Evolutionary conservation across 2,797 vertebrate genomes (phyloP).

Genomic region (Cossypha niveicapilla): DNA sequence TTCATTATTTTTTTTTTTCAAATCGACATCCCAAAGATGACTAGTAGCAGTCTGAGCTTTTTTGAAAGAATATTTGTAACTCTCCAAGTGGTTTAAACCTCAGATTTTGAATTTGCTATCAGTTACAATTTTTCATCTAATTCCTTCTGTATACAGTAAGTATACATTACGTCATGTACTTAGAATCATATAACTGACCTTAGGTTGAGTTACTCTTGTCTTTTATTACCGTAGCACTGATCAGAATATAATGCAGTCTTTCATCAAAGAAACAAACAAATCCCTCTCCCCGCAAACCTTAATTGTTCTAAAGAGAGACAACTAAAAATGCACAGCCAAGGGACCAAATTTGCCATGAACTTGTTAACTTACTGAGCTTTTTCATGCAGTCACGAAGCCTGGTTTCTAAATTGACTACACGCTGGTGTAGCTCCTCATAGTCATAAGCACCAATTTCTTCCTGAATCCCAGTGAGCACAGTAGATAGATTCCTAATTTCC

Average conservation of each 20-base stretch:
- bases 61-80: not conserved
- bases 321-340: not conserved
- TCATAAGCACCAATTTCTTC: slow-evolving; percentile 96
- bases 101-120: not conserved
- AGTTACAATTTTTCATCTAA: not conserved
- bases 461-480: slow-evolving; percentile 89
- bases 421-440: slow-evolving; percentile 93
- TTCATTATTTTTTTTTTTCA: not conserved
- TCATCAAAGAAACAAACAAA: not conserved
- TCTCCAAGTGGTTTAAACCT: not conserved
- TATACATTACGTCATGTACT: not conserved
- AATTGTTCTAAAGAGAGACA: not conserved
- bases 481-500: slow-evolving; percentile 93
- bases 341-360: not conserved
- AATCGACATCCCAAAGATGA: not conserved
- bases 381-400: slow-evolving; percentile 96
- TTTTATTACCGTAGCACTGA: not conserved
- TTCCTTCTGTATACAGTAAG: not conserved
- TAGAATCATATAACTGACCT: not conserved
- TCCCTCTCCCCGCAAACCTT: not conserved
- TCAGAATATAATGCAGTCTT: not conserved
- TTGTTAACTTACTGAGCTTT: slow-evolving; percentile 90
- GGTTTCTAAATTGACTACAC: slow-evolving; percentile 90
- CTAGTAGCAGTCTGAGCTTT: not conserved
- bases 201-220: not conserved